A percentile compares a stretch with the other conserved stretches of the same genome.
Evolutionary conservation across 2,113 vertebrate species (phyloP).

Genomic region (Stomatorhinus ivindoensis): DNA sequence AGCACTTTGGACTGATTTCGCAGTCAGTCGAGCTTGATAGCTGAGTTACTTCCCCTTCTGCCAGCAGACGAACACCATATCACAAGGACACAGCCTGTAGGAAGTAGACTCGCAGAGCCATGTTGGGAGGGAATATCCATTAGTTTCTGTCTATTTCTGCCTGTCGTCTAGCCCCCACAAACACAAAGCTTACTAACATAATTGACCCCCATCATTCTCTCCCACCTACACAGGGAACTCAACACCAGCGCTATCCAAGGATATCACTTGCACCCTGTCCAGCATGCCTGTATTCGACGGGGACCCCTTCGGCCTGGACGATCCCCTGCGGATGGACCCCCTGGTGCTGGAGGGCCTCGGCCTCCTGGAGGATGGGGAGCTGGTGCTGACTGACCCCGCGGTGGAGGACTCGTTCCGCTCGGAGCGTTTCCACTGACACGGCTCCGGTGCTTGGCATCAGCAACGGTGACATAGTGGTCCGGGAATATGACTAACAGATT

Average conservation of each 20-base stretch:
- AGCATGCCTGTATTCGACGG: conserved; percentile 62
- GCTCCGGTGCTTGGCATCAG: not conserved
- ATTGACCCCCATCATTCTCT: not conserved
- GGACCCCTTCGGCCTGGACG: conserved; percentile 47
- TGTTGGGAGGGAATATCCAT: not conserved
- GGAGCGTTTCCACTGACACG: not conserved
- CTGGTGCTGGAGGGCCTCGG: conserved; percentile 59
- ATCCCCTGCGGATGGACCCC: conserved; percentile 59
- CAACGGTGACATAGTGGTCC: too few species aligned
- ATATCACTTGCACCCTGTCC: conserved; percentile 56
- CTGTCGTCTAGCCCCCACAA: not conserved
- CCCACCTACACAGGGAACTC: conserved; percentile 43
- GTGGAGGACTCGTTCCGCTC: conserved; percentile 20
- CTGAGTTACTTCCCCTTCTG: not conserved
- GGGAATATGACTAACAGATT: not conserved
- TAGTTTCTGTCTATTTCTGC: not conserved
- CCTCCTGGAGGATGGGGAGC: conserved; percentile 60
- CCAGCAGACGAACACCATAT: not conserved
- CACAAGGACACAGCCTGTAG: not conserved
- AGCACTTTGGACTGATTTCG: not conserved
- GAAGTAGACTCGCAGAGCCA: not conserved
- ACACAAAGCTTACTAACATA: not conserved
- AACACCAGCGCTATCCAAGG: conserved; percentile 56
- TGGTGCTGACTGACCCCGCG: conserved; percentile 31
- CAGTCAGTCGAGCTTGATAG: not conserved